A percentile compares a stretch with the other conserved stretches of the same genome.
phyloP scores from a whole-genome alignment of 2,797 vertebrate genomes.

The Cryptoprocta ferox region DNA sequence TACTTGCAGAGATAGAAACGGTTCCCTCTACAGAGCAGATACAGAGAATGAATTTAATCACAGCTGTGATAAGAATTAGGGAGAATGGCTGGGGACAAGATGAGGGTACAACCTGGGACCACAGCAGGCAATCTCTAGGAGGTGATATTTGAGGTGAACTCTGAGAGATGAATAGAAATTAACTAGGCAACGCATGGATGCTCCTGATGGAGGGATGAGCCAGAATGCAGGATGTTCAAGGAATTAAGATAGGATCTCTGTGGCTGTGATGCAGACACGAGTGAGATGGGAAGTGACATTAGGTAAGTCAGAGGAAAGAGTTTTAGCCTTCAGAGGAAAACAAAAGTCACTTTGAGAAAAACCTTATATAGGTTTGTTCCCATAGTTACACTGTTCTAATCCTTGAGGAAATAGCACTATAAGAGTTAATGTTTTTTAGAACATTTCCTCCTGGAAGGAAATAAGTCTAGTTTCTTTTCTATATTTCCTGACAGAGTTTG shows the following conservation, averaged over 20 bases:
- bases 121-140: neutral
- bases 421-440: neutral
- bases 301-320: neutral
- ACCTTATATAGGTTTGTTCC: neutral
- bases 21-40: neutral
- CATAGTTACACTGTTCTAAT: neutral
- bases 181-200: neutral
- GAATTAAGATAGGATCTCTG: neutral
- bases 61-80: neutral
- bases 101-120: neutral
- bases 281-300: neutral
- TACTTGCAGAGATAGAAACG: neutral
- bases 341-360: neutral
- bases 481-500: neutral
- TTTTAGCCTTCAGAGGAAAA: constrained; percentile 29
- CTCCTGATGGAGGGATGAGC: neutral
- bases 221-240: neutral
- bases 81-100: neutral
- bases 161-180: neutral
- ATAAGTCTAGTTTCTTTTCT: neutral
- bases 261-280: neutral
- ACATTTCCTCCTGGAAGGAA: neutral
- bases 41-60: neutral
- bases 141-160: neutral
- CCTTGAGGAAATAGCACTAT: neutral